Base-by-base conservation (phyloP, 2,888 invertebrate species). In the Xanthia icteritia region DNA sequence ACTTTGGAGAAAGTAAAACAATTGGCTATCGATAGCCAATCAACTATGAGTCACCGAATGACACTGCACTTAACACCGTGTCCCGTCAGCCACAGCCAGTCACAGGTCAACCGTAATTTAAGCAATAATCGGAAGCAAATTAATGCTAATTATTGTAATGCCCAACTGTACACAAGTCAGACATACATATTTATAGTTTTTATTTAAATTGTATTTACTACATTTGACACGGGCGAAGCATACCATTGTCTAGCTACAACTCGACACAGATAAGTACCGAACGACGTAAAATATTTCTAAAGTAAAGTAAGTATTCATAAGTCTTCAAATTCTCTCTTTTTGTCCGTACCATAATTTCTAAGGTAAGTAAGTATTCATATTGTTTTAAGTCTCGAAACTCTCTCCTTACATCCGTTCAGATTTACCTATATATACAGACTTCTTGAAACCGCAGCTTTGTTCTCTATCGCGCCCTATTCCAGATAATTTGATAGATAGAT, bases 61-160 rank as follows among this genome's bases (percentile, higher is more conserved):
- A 82, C 31, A 75, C 60, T 70, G 83, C 83, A 85, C n/a, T 77
- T 58, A 65, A 64, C 54, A 70, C 45, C 42, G 15, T 4, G 54
- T 17, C 27, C 48, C 39, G 27, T 17, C 27, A 36, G 58, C 60
- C 76, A 54, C n/a, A 77, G 42, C 0, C 45, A 54, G 74, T 64
- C 73, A 73, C 13, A 84, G 79, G 83, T 86, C 86, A 86, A 60
- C 31, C 60, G 83, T 42, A 82, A 68, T 76, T 74, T 78, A 75
- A 70, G 72, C 79, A 78, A 72, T 73, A 74, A 86, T 75, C 74
- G 60, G 68, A 82, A 86, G 56, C 73, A 54, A 85, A 84, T 82
- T 70, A 78, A 86, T 86, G 86, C 54, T 86, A 83, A 83, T 85
- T 85, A 83, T 85, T 85, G 61, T 63, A 31, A 73, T 69, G 51